Evolutionary conservation across 2,888 invertebrate species (phyloP).

Genomic region (Osedax frankpressi): DNA sequence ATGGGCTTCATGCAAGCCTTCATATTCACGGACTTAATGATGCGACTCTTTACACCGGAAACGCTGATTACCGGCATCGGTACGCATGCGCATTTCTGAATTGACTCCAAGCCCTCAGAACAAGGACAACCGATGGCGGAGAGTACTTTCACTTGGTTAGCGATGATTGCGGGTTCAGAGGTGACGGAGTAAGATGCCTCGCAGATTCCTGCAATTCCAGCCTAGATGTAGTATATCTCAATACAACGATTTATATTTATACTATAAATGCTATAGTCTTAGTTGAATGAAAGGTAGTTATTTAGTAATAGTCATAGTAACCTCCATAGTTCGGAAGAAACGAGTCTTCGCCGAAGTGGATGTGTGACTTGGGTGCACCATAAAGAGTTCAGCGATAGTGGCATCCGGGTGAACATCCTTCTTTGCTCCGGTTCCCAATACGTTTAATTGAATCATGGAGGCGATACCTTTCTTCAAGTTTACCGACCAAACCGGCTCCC

Average conservation of each 20-base stretch:
- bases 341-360: neutral
- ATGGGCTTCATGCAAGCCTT: neutral
- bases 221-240: too few relatives aligned
- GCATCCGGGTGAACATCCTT: neutral
- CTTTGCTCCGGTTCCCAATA: neutral
- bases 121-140: neutral
- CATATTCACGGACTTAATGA: neutral
- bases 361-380: neutral
- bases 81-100: neutral
- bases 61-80: neutral
- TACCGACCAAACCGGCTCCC: conserved; percentile 2
- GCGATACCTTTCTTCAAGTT: conserved; percentile 2
- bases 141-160: neutral
- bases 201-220: conserved; percentile 4
- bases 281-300: too few relatives aligned
- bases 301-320: too few relatives aligned
- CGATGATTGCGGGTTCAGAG: neutral
- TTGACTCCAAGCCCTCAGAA: neutral
- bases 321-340: conserved; percentile 7
- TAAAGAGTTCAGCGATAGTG: neutral
- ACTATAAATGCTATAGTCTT: too few relatives aligned
- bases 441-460: conserved; percentile 8
- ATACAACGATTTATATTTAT: too few relatives aligned
- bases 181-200: neutral
- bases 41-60: neutral